phyloP scores from a whole-genome alignment of 1,140 invertebrate genomes.

The Camponotus pennsylvanicus region DNA sequence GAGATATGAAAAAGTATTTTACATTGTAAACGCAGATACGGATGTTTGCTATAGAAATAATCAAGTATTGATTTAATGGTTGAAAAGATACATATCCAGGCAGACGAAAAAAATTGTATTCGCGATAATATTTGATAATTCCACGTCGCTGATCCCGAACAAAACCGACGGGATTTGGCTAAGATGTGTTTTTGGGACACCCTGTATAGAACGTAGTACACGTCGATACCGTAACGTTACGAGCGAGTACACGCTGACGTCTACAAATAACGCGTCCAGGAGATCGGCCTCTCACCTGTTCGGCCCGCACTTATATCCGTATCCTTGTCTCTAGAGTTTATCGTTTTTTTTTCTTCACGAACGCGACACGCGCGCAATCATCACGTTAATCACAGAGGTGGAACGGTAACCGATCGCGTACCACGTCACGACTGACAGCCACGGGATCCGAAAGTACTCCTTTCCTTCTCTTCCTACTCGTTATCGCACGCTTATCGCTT shows the following conservation, averaged over 20 bases:
- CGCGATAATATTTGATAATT: no score
- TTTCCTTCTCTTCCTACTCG: conserved; percentile 5
- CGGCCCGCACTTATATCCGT: conserved; percentile 40
- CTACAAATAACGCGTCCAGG: conserved; percentile 27
- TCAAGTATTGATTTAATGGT: no score
- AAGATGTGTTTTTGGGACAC: background rate
- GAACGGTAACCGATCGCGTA: background rate
- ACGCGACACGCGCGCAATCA: background rate
- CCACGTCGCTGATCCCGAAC: no score
- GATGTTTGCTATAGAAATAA: no score
- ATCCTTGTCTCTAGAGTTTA: background rate
- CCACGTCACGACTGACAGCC: conserved; percentile 19
- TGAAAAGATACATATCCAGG: no score
- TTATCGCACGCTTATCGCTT: conserved; percentile 42
- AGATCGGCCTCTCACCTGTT: conserved; percentile 56
- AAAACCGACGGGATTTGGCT: background rate
- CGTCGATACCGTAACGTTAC: conserved; percentile 53
- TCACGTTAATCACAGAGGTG: background rate
- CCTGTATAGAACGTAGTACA: conserved; percentile 22
- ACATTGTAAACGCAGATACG: no score
- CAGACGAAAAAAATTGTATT: no score
- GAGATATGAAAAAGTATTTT: no score
- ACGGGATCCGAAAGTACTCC: background rate
- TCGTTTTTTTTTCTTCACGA: background rate
- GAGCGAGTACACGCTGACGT: conserved; percentile 28